phyloP scores from a whole-genome alignment of 2,888 invertebrate genomes.

The Pachydiplax longipennis region DNA sequence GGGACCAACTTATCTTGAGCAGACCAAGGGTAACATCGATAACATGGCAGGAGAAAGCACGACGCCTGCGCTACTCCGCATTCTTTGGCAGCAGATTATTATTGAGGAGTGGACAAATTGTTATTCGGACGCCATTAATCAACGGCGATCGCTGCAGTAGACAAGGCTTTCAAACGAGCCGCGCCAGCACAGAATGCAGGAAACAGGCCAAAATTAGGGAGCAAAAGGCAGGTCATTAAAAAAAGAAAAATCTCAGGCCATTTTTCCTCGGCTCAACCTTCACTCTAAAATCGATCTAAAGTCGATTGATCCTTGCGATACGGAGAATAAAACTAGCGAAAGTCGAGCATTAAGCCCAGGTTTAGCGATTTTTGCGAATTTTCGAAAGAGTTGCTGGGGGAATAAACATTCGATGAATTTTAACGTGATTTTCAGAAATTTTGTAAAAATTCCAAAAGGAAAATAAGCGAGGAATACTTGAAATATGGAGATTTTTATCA shows the following conservation, averaged over 20 bases:
- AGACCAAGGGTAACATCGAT: too few species aligned
- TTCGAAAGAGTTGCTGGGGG: too few species aligned
- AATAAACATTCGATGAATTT: too few species aligned
- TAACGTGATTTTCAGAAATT: too few species aligned
- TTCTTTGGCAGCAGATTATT: not conserved
- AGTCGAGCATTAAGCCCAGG: too few species aligned
- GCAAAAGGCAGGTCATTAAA: not conserved
- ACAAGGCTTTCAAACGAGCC: not conserved
- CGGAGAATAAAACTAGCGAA: too few species aligned
- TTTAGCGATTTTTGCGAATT: too few species aligned
- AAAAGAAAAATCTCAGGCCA: not conserved
- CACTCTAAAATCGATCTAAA: not conserved
- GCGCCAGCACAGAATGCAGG: not conserved
- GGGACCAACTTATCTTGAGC: too few species aligned
- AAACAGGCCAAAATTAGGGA: not conserved
- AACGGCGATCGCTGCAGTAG: not conserved
- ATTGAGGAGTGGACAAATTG: not conserved
- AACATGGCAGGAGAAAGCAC: too few species aligned
- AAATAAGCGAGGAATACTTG: too few species aligned
- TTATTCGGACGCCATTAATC: not conserved
- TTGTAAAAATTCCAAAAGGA: too few species aligned
- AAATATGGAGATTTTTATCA: too few species aligned
- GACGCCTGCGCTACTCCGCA: not conserved
- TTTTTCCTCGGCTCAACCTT: not conserved
- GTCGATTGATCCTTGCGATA: not conserved